Percentiles rank a stretch among this genome's conserved stretches.
Evolutionary conservation across 2,888 invertebrate species (phyloP).

Genomic region (Tipula helvola): DNA sequence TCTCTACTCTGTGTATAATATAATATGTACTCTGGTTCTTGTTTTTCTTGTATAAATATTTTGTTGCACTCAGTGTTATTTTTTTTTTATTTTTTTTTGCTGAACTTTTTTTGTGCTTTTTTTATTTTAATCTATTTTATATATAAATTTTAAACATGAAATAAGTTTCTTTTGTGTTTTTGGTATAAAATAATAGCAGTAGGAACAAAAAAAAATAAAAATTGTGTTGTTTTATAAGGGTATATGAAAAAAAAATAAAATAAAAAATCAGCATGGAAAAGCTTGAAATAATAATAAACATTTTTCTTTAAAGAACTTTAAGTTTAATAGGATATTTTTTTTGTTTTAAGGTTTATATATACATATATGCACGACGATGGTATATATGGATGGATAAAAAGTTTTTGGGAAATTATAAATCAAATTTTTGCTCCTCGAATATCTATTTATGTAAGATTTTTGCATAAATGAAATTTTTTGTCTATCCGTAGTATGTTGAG

Average conservation of each 20-base stretch:
- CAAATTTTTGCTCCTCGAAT: neutral
- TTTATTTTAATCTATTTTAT: neutral
- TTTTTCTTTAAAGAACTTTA: neutral
- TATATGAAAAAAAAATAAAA: neutral
- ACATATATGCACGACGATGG: neutral
- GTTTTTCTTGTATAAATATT: neutral
- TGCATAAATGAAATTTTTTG: no score
- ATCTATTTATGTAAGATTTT: neutral
- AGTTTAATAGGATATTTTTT: neutral
- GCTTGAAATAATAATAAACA: neutral
- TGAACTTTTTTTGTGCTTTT: slow-evolving; percentile 4
- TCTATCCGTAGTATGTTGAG: no score
- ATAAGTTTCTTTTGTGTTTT: neutral
- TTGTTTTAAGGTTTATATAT: neutral
- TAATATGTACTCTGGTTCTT: neutral
- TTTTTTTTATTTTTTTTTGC: neutral
- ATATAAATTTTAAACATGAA: neutral
- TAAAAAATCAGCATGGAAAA: neutral
- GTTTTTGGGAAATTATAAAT: neutral
- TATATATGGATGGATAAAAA: neutral
- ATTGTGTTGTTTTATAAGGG: neutral
- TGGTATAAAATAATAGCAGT: neutral
- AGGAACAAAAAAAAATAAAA: neutral
- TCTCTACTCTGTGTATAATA: neutral
- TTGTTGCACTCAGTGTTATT: neutral